phyloP scores from a whole-genome alignment of 2,888 invertebrate genomes.

The Onthophagus sagittarius region DNA sequence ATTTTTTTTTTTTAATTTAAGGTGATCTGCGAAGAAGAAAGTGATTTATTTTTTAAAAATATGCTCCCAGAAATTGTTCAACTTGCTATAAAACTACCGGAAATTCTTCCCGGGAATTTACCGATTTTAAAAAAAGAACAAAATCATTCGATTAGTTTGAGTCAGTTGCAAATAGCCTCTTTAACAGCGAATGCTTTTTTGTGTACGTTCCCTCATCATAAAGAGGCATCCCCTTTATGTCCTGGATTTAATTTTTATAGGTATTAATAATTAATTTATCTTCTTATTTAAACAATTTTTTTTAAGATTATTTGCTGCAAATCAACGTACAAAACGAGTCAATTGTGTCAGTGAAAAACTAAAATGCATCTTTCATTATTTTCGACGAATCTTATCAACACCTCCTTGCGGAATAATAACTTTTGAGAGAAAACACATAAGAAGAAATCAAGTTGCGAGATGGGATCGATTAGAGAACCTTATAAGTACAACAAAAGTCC shows the following conservation, averaged over 20 bases:
- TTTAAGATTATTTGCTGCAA: constrained; percentile 59
- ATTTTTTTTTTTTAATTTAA: constrained; percentile 38
- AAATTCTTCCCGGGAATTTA: constrained; percentile 70
- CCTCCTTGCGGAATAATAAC: constrained; percentile 78
- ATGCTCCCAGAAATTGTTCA: constrained; percentile 74
- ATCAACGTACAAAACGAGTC: constrained; percentile 44
- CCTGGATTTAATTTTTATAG: constrained; percentile 87
- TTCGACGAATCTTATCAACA: constrained; percentile 71
- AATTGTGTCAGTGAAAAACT: constrained; percentile 73
- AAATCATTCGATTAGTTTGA: constrained; percentile 57
- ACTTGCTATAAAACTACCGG: constrained; percentile 74
- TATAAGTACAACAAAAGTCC: constrained; percentile 61
- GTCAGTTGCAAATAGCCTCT: constrained; percentile 78
- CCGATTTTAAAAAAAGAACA: constrained; percentile 71
- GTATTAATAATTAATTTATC: constrained; percentile 42
- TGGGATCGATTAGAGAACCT: constrained; percentile 59
- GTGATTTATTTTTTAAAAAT: constrained; percentile 64
- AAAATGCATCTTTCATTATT: constrained; percentile 87
- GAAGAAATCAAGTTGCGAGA: constrained; percentile 55
- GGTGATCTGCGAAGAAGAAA: constrained; percentile 68
- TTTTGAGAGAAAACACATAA: constrained; percentile 67
- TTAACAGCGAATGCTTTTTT: constrained; percentile 93
- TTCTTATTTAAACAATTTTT: no score
- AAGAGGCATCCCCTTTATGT: constrained; percentile 69
- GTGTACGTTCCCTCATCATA: constrained; percentile 86